Evolutionary conservation across 2,888 invertebrate genomes (phyloP), one percentile per base, ranked within the genome.

Genomic region (Agriotes lineatus): DNA sequence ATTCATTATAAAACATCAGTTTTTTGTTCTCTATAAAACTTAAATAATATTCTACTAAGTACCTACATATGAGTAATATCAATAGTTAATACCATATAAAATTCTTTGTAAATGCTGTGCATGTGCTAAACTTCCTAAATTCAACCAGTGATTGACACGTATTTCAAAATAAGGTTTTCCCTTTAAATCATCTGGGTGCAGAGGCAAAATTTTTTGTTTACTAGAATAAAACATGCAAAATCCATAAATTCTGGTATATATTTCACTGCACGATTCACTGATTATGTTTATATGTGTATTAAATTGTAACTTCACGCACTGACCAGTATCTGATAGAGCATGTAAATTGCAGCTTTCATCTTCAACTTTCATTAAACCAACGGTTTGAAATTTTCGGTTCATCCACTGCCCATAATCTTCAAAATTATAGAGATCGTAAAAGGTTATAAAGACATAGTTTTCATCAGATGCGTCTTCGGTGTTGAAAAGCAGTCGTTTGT

Each of bases 221-320:
- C 14, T 61, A 12, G 20, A 9, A 12, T 61, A 61, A 39, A 52
- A 67, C 18, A n/a, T 48, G n/a, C 56, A 42, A 33, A 30, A 45
- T 20, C 59, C 66, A 33, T 54, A 66, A 7, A 66, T n/a, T 33
- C 20, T 14, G 0, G 12, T 60, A 22, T 54, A 60, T 39, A 54
- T 22, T 22, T 1, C 3, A 22, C 6, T 22, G 7, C 22, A 1
- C 22, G 19, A 2, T 44, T 48, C 3, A 20, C 9, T 5, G 5
- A 20, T 3, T 25, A 25, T 5, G 7, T 25, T 25, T 25, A 25
- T 7, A 7, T 25, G 3, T 25, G 22, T 2, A n/a, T 48, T 20
- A 4, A 48, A 48, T 12, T 16, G 6, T 20, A 60, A 18, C 6
- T 10, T 10, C 1, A 48, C 12, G 18, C 18, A 48, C 16, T n/a